These are phyloP conservation scores for Raja brachyura DNA, from an alignment of 2,113 vertebrate genomes.

Conservation along the genomic window DNA sequence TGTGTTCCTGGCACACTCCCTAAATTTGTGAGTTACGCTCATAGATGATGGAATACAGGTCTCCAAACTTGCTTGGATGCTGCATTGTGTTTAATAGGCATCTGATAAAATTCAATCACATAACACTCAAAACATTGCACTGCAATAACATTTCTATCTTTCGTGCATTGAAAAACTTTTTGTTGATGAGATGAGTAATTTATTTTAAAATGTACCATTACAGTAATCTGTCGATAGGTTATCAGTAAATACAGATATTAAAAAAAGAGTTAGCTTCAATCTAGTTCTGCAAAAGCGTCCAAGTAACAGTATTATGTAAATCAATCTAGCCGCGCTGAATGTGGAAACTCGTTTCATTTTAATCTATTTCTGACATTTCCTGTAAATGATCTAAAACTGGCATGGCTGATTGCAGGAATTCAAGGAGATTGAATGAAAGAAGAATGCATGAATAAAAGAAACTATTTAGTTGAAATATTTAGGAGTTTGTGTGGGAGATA, in stretches of 20 bases:
- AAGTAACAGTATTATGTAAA: background rate
- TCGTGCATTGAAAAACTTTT: background rate
- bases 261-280: background rate
- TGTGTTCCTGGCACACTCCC: too few relatives aligned
- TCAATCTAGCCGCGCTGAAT: background rate
- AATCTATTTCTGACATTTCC: background rate
- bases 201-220: background rate
- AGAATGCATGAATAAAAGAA: conserved; percentile 33
- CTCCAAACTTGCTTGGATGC: too few relatives aligned
- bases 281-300: background rate
- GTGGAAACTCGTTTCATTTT: conserved; percentile 17
- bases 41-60: too few relatives aligned
- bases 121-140: too few relatives aligned
- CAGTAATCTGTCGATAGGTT: background rate
- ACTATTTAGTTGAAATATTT: background rate
- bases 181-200: background rate
- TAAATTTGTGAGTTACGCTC: too few relatives aligned
- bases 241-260: background rate
- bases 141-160: too few relatives aligned
- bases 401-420: background rate
- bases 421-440: background rate
- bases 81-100: too few relatives aligned
- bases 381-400: background rate
- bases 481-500: conserved; percentile 16
- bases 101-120: too few relatives aligned